Evolutionary conservation across 35 echinoderm and acorn worm species (phyloP), one percentile per base, ranked within the genome.

Genomic region (Eucidaris tribuloides): DNA sequence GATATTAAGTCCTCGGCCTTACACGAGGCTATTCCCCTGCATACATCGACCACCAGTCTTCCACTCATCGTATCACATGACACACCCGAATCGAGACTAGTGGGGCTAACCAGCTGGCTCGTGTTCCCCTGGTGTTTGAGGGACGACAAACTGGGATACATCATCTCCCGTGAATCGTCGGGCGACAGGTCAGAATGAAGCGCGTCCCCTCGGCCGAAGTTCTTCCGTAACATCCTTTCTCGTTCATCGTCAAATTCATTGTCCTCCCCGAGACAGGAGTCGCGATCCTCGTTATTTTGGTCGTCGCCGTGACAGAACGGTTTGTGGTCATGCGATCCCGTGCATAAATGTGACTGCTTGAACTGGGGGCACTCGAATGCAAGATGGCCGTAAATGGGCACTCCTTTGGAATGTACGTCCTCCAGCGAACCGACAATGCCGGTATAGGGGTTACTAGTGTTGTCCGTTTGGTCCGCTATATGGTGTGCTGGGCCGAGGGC

Each of bases 1-100:
- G 7, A 33, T 19, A 40, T 35, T 44, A 44, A 74, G 20, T 74
- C 68, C 44, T 38, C 68, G 11, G 24, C 35, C 44, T 33, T 42
- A 44, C 35, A 41, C 35, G 37, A 23, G n/a, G 7, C 35, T 20
- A 36, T 44, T 36, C 44, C 68, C 20, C 33, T 74, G 23, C 68
- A 74, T 42, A n/a, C 68, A 35, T 74, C 68, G 0, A 74, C n/a
- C 0, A 74, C n/a, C 40, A 74, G 40, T 44, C 41, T 42, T 7
- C 68, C 41, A 1, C 28, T 71, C 25, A 40, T 44, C 38, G 44
- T 74, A 40, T 74, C 68, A 74, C 68, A 74, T 44, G 68, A 74
- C 20, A 74, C 68, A 33, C 68, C 68, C 38, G 68, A 74, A 74
- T 74, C 68, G 35, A 74, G 37, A 74, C 68, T 74, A 22, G 68